A percentile compares a stretch with the other conserved stretches of the same genome.
Conservation (phyloP, 2,797 vertebrate genomes). For the Enteromius trimaculatus region DNA sequence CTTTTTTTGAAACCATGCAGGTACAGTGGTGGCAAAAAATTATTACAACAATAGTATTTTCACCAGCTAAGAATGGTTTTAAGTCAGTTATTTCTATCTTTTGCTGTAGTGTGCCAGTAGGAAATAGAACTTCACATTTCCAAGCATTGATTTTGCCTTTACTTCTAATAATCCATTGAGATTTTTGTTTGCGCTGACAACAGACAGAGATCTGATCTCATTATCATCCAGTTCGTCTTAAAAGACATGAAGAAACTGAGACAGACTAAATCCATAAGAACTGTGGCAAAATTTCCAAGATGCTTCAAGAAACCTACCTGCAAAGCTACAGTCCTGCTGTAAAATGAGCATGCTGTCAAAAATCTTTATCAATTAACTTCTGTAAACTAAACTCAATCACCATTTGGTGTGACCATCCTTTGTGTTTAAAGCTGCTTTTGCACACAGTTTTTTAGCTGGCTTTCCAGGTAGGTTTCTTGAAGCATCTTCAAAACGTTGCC, state of each 20-base stretch:
- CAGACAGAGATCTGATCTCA: background rate
- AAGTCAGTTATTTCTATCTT: background rate
- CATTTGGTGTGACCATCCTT: background rate
- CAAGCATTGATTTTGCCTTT: background rate
- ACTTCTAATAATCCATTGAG: background rate
- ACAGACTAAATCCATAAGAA: background rate
- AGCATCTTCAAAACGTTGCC: background rate
- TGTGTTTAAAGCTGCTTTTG: background rate
- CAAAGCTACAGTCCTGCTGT: background rate
- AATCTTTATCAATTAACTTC: too few species aligned
- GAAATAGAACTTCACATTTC: background rate
- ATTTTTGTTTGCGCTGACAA: background rate
- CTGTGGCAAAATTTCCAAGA: background rate
- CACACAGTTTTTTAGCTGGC: background rate
- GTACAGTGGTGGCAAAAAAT: background rate
- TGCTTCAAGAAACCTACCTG: background rate
- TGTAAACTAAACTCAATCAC: background rate
- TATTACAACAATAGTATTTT: background rate
- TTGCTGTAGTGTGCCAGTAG: background rate
- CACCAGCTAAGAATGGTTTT: background rate
- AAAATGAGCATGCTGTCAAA: background rate
- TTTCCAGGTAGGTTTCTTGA: background rate
- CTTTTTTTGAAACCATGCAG: constrained; percentile 26
- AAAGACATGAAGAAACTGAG: background rate
- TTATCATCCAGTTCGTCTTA: background rate